Conservation (phyloP, 2,113 vertebrate genomes). For the Grus americana region DNA sequence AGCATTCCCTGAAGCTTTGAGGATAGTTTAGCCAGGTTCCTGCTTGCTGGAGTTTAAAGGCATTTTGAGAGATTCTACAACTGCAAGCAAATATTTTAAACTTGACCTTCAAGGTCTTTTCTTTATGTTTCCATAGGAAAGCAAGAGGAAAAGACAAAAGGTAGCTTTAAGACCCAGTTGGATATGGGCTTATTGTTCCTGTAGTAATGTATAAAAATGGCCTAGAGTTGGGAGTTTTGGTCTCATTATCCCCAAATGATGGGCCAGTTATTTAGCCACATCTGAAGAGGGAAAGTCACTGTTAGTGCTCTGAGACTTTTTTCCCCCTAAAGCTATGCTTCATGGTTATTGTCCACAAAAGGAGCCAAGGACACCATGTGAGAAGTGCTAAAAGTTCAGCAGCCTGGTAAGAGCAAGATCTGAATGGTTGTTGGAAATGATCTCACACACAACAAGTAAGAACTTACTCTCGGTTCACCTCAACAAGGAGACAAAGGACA, state of each 20-base stretch:
- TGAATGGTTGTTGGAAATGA: background rate
- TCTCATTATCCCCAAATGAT: background rate
- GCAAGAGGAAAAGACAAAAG: background rate
- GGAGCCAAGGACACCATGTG: background rate
- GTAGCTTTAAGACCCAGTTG: background rate
- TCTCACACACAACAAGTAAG: background rate
- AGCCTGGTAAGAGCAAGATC: background rate
- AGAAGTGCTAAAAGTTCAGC: background rate
- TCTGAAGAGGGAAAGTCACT: background rate
- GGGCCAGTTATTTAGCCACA: background rate
- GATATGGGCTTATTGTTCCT: background rate
- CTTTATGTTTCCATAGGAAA: background rate
- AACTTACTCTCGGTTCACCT: background rate
- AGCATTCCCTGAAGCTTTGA: background rate
- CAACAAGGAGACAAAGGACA: background rate
- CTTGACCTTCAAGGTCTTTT: background rate
- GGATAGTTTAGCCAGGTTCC: background rate
- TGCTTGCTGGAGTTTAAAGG: background rate
- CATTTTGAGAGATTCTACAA: background rate
- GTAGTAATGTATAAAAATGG: background rate
- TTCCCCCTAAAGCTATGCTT: background rate
- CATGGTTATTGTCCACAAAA: background rate
- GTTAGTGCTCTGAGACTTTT: background rate
- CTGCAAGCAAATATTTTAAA: background rate
- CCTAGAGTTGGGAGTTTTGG: background rate